A percentile compares a stretch with the other conserved stretches of the same genome.
Evolutionary conservation across 2,888 invertebrate species (phyloP).

Genomic region (Synanthedon andrenaeformis): DNA sequence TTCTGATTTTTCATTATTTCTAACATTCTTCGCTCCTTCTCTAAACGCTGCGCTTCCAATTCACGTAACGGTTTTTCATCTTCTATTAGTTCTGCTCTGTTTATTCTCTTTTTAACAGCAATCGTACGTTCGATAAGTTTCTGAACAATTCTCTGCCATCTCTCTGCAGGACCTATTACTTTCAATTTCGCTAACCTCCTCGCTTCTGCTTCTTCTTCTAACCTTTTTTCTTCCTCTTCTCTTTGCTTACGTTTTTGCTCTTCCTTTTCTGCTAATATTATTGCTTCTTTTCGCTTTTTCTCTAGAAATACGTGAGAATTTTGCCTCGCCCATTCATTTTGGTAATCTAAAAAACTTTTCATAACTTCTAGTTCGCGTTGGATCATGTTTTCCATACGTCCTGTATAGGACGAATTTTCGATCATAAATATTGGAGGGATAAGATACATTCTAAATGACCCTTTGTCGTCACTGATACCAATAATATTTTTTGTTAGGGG

Average conservation of each 20-base stretch:
- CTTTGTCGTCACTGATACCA: slow-evolving; percentile 77
- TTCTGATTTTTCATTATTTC: slow-evolving; percentile 70
- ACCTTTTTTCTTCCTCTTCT: slow-evolving; percentile 54
- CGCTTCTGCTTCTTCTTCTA: slow-evolving; percentile 63
- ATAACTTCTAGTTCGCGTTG: slow-evolving; percentile 66
- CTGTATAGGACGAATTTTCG: slow-evolving; percentile 44
- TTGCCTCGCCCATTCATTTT: slow-evolving; percentile 66
- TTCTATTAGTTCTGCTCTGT: slow-evolving; percentile 70
- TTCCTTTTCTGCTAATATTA: slow-evolving; percentile 49
- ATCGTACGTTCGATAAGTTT: slow-evolving; percentile 74
- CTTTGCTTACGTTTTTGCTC: slow-evolving; percentile 43
- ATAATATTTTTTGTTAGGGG: slow-evolving; percentile 70
- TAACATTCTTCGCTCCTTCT: slow-evolving; percentile 69
- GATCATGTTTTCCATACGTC: slow-evolving; percentile 54
- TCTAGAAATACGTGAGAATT: slow-evolving; percentile 46
- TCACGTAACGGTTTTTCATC: slow-evolving; percentile 72
- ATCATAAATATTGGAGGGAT: slow-evolving; percentile 67
- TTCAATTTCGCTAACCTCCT: slow-evolving; percentile 45
- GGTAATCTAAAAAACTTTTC: slow-evolving; percentile 69
- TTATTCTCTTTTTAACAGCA: slow-evolving; percentile 73
- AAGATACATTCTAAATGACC: slow-evolving; percentile 74
- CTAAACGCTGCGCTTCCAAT: slow-evolving; percentile 67
- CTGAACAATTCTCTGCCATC: slow-evolving; percentile 74
- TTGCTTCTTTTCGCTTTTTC: slow-evolving; percentile 50
- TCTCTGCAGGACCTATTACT: slow-evolving; percentile 57